These are phyloP conservation scores for Polyommatus icarus DNA, from an alignment of 2,888 invertebrate genomes.

Conservation along the genomic window DNA sequence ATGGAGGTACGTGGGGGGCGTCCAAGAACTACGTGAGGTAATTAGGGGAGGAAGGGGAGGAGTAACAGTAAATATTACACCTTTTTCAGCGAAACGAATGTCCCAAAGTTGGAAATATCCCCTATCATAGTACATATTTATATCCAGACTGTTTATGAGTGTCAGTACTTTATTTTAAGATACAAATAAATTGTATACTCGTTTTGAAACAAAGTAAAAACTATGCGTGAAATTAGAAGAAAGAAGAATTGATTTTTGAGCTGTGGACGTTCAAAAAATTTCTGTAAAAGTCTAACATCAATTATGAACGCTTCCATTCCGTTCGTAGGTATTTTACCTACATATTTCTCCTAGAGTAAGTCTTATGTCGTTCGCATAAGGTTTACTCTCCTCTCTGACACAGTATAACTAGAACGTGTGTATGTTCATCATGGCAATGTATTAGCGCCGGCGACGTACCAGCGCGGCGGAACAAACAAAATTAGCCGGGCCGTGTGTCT, in stretches of 20 bases:
- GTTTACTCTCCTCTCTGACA: not conserved
- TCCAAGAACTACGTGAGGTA: not conserved
- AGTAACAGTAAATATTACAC: too few relatives aligned
- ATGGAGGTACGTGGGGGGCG: constrained; percentile 12
- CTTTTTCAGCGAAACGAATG: too few relatives aligned
- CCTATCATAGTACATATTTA: too few relatives aligned
- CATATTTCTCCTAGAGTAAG: not conserved
- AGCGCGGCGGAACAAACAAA: constrained; percentile 67
- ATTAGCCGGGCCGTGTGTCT: constrained; percentile 55
- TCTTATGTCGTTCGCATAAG: not conserved
- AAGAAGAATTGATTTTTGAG: too few relatives aligned
- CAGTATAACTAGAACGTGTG: constrained; percentile 29
- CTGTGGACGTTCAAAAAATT: too few relatives aligned
- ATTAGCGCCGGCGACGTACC: constrained; percentile 33
- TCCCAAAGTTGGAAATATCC: too few relatives aligned
- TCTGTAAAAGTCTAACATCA: not conserved
- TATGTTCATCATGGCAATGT: constrained; percentile 38
- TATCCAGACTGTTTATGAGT: too few relatives aligned
- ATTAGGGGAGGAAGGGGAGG: not conserved
- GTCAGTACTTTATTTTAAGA: too few relatives aligned
- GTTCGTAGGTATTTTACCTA: not conserved
- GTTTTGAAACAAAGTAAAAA: too few relatives aligned
- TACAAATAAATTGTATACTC: too few relatives aligned
- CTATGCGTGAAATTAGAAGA: too few relatives aligned
- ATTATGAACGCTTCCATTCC: not conserved